A percentile compares a stretch with the other conserved stretches of the same genome.
phyloP scores from a whole-genome alignment of 1,140 invertebrate species.

The Stegodyphus dumicola region DNA sequence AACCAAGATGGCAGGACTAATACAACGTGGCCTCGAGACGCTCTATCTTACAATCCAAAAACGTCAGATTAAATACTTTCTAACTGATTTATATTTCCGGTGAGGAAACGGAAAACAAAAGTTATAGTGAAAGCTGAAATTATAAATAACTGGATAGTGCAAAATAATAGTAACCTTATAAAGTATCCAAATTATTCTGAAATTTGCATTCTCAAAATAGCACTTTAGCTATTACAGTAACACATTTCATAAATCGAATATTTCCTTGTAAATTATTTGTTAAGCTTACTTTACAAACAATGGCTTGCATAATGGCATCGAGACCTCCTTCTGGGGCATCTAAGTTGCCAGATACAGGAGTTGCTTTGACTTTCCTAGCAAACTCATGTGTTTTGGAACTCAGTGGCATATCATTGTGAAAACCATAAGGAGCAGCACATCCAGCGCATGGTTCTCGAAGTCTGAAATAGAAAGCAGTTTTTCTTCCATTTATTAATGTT shows the following conservation, averaged over 20 bases:
- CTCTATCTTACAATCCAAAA: no score
- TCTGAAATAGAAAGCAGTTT: conserved; percentile 69
- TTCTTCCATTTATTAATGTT: no score
- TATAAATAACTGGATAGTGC: no score
- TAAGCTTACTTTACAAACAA: conserved; percentile 62
- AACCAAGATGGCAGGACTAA: no score
- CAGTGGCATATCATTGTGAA: conserved; percentile 89
- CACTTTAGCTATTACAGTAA: not conserved
- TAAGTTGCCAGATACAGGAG: conserved; percentile 91
- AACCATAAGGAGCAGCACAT: conserved; percentile 94
- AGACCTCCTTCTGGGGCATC: conserved; percentile 99
- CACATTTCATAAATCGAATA: not conserved
- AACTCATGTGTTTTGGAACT: conserved; percentile 81
- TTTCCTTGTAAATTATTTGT: no score
- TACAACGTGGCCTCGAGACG: no score
- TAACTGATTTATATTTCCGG: no score
- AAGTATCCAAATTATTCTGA: no score
- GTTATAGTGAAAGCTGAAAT: no score
- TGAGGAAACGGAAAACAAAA: no score
- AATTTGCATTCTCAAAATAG: not conserved
- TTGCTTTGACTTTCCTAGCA: conserved; percentile 65
- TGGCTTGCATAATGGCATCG: conserved; percentile 95
- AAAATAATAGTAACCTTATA: no score
- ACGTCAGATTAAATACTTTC: no score
- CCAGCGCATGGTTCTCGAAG: conserved; percentile 81